Percentiles rank a stretch among this genome's conserved stretches.
Evolutionary conservation across 2,797 vertebrate species (phyloP).

Genomic region (Corythornis leucogaster): DNA sequence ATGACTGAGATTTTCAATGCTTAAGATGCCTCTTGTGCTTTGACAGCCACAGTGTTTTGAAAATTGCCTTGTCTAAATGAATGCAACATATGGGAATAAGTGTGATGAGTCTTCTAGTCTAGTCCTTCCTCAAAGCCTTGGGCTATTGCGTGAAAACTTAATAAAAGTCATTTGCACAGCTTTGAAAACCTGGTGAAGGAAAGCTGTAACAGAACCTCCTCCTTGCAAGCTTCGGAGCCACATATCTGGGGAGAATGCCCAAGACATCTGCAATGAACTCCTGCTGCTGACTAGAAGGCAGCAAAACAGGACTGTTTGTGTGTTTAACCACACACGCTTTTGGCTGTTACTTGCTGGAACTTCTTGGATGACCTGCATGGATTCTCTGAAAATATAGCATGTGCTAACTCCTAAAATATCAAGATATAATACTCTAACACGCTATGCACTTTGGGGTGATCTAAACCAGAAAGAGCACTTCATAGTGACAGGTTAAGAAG

Average conservation of each 20-base stretch:
- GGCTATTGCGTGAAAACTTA: background rate
- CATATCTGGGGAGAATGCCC: background rate
- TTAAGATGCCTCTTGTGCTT: background rate
- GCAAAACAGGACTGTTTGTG: background rate
- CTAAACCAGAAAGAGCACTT: background rate
- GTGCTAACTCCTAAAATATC: background rate
- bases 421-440: background rate
- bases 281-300: background rate
- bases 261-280: background rate
- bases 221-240: background rate
- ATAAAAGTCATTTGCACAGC: conserved; percentile 3
- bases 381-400: background rate
- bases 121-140: background rate
- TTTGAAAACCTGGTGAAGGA: background rate
- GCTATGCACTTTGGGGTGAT: background rate
- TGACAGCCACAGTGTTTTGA: background rate
- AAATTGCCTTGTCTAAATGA: background rate
- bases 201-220: background rate
- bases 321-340: background rate
- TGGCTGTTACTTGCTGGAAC: background rate
- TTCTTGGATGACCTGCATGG: background rate
- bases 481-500: background rate
- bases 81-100: background rate
- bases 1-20: background rate
- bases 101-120: background rate